Base-by-base conservation (phyloP, 2,113 vertebrate genomes). In the Lepus americanus region DNA sequence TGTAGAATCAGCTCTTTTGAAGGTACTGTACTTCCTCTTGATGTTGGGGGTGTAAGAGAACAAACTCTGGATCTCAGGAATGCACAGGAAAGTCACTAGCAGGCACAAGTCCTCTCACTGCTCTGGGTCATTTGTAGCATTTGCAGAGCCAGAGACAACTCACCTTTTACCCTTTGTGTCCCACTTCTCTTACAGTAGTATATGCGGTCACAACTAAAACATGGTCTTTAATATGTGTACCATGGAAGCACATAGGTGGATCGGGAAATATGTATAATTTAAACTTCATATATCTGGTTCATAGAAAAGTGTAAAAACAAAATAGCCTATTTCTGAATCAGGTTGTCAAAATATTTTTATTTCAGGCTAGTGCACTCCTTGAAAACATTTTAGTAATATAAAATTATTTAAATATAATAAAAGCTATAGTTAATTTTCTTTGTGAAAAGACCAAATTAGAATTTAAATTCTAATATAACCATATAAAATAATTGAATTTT, bases 321-420 rank as follows among this genome's bases (percentile, higher is more conserved):
- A 94, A 69, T 44, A 74, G 59, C 33, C 51, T 69, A 59, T 51
- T 96, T 95, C 87, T 87, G 53, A 67, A 74, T 87, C 59, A 81
- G 13, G 61, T 82, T 95, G 44, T 59, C 78, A 86, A 13, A 90
- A 76, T 76, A n/a, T 63, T 70, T 89, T 64, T 51, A 74, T 89
- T 61, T 74, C 31, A 90, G 31, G 14, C 13, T 31, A 91, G 13
- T 85, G 27, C 29, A 83, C 49, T 59, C 73, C 39, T 89, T 91
- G 25, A 77, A 83, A 86, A 74, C 19, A 89, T 64, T 96, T 91
- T 74, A 90, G 66, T 82, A 78, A 70, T 89, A 2, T 84, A n/a
- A 59, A 93, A 72, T 76, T 87, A 87, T 74, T 78, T 92, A 76
- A 96, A 74, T 33, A 90, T 29, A 87, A 61, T 92, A 74, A 95